Evolutionary conservation across 2,888 invertebrate genomes (phyloP).

Genomic region (Orthosia cruda): DNA sequence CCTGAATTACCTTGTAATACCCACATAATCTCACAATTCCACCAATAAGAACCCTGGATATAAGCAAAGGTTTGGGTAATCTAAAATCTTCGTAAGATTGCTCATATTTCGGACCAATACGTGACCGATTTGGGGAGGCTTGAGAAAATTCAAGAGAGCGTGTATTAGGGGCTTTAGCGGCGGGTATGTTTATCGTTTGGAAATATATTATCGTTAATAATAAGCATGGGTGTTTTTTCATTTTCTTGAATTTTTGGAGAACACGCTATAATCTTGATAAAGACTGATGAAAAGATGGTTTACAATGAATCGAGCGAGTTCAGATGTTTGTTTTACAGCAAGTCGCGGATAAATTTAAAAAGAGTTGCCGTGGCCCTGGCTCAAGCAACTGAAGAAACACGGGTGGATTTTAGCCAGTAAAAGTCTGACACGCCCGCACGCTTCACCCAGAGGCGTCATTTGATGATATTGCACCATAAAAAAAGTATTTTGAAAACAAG

Average conservation of each 20-base stretch:
- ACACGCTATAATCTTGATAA: neutral
- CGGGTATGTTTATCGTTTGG: constrained; percentile 30
- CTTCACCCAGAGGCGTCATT: too few relatives aligned
- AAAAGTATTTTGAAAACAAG: too few relatives aligned
- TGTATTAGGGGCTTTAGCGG: constrained; percentile 11
- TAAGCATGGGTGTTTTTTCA: neutral
- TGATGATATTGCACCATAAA: too few relatives aligned
- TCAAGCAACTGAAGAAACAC: too few relatives aligned
- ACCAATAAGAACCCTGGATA: constrained; percentile 48
- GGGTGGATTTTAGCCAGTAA: too few relatives aligned
- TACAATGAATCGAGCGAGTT: too few relatives aligned
- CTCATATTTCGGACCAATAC: constrained; percentile 62
- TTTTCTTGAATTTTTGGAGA: neutral
- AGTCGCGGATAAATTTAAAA: too few relatives aligned
- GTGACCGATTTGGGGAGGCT: constrained; percentile 47
- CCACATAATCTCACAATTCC: constrained; percentile 60
- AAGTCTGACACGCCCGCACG: too few relatives aligned
- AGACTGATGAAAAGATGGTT: neutral
- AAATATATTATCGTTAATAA: constrained; percentile 33
- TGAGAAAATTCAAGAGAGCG: constrained; percentile 41
- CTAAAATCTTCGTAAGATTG: constrained; percentile 45
- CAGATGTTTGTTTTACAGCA: too few relatives aligned
- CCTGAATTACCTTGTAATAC: constrained; percentile 55
- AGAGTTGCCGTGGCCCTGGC: too few relatives aligned
- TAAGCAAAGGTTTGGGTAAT: constrained; percentile 33